Percentiles rank a stretch among this genome's conserved stretches.
These are phyloP conservation scores for Hippocampus mohnikei DNA, from an alignment of 2,113 vertebrate genomes.

Conservation along the genomic window DNA sequence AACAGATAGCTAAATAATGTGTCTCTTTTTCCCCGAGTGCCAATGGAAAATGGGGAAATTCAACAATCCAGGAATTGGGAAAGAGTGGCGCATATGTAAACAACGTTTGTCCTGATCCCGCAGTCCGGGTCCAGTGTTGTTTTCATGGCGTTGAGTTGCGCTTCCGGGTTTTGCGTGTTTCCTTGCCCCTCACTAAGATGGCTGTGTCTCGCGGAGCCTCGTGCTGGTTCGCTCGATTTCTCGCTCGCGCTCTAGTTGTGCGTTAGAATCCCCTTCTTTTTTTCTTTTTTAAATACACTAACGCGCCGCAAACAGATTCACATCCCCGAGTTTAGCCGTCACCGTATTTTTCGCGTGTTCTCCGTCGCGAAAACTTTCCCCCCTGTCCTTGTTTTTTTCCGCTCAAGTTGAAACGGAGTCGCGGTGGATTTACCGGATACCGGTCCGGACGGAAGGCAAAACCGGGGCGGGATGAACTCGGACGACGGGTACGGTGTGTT, in stretches of 20 bases:
- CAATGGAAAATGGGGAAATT: not conserved
- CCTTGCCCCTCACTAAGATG: constrained; percentile 86
- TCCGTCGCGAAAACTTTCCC: constrained; percentile 65
- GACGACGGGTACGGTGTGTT: constrained; percentile 71
- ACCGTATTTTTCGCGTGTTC: constrained; percentile 68
- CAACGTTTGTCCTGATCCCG: constrained; percentile 19
- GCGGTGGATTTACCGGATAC: constrained; percentile 76
- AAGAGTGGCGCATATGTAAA: constrained; percentile 7
- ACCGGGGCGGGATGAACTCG: constrained; percentile 76
- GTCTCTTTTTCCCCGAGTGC: not conserved
- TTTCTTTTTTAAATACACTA: constrained; percentile 18
- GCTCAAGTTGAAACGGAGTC: constrained; percentile 58
- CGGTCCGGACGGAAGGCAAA: constrained; percentile 79
- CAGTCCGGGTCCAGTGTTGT: constrained; percentile 54
- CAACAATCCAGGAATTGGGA: not conserved
- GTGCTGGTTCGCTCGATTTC: constrained; percentile 85
- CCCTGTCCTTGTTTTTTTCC: constrained; percentile 50
- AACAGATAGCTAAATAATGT: not conserved
- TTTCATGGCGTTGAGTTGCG: constrained; percentile 39
- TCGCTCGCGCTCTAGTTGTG: constrained; percentile 74
- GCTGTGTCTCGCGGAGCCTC: constrained; percentile 95
- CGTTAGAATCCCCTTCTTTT: constrained; percentile 69
- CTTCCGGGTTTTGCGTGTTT: constrained; percentile 78
- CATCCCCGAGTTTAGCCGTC: constrained; percentile 57
- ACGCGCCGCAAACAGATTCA: constrained; percentile 37